A percentile compares a stretch with the other conserved stretches of the same genome.
These are phyloP conservation scores for Nestor notabilis DNA, from an alignment of 2,113 vertebrate genomes.

Conservation along the genomic window DNA sequence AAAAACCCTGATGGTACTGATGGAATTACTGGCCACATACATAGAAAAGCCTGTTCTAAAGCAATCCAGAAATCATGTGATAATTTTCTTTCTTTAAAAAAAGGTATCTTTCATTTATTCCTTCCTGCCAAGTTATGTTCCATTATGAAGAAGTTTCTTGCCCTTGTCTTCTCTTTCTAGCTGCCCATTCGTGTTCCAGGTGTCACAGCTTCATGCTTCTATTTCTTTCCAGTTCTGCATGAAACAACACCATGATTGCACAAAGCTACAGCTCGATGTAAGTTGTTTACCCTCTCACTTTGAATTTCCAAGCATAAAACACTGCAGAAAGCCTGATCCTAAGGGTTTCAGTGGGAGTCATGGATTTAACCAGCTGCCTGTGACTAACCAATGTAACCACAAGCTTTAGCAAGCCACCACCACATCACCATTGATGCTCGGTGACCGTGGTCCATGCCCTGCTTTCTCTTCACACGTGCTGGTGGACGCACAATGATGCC, in stretches of 20 bases:
- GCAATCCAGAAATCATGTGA: neutral
- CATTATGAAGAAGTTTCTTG: neutral
- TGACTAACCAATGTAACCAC: rapidly evolving
- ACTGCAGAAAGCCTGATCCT: neutral
- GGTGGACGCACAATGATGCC: rapidly evolving
- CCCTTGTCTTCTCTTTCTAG: neutral
- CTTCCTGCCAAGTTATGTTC: neutral
- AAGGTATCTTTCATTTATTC: neutral
- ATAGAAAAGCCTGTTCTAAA: rapidly evolving
- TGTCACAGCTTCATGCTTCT: neutral
- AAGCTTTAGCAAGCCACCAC: rapidly evolving
- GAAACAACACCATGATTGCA: rapidly evolving
- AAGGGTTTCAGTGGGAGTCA: neutral
- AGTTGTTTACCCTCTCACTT: neutral
- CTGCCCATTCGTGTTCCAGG: rapidly evolving
- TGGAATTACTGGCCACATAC: neutral
- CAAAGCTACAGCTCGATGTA: neutral
- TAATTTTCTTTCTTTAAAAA: neutral
- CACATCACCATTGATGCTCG: neutral
- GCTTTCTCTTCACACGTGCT: rapidly evolving
- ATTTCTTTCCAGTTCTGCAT: neutral
- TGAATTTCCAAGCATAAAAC: neutral
- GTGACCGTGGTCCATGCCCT: neutral
- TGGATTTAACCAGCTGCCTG: neutral
- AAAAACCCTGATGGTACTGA: neutral